Base-by-base conservation (phyloP, 2,113 vertebrate species). In the Perca fluviatilis region DNA sequence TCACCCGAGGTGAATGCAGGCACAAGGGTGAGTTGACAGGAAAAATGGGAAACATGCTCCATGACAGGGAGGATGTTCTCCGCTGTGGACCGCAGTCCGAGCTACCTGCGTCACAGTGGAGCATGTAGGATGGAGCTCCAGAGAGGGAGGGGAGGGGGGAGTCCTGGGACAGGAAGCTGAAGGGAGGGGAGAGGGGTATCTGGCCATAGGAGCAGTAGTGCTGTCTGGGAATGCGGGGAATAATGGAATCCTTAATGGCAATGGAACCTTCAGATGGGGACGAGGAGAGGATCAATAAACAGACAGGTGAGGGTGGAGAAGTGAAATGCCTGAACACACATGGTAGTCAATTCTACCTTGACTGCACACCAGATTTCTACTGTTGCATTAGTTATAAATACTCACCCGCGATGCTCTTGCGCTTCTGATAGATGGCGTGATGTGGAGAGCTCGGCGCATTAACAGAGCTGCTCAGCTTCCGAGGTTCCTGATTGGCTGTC, bases 381-480 rank as follows among this genome's bases (percentile, higher is more conserved):
- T 27, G 54, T 13, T 14, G 46, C 5, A 47, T 33, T 14, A 13
- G 66, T 68, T 27, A 16, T 19, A 46, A 27, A 63, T 11, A 82
- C 96, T 97, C 87, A 99, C 98, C 97, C 14, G 97, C 92, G 33
- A 97, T 97, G 91, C 97, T 99, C 90, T 96, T 98, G 72, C 96
- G 96, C 79, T 99, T 99, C n/a, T 95, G 97, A 75, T 97, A 93
- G 74, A 96, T 82, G 14, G 95, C 25, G 0, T 95, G 95, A 58
- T 97, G 96, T 0, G 95, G 91, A 15, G 95, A 89, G 40, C 91
- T 87, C 2, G 94, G 86, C 0, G 92, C 80, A 0, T 93, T 95
- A 4, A 88, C 90, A 2, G 95, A 93, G 58, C 92, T 83, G 10
- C 93, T 87, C 74, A 95, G 82, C 74, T 94, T 96, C 88, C 96